Evolutionary conservation across 2,113 vertebrate genomes (phyloP).

Genomic region (Festucalex cinctus): DNA sequence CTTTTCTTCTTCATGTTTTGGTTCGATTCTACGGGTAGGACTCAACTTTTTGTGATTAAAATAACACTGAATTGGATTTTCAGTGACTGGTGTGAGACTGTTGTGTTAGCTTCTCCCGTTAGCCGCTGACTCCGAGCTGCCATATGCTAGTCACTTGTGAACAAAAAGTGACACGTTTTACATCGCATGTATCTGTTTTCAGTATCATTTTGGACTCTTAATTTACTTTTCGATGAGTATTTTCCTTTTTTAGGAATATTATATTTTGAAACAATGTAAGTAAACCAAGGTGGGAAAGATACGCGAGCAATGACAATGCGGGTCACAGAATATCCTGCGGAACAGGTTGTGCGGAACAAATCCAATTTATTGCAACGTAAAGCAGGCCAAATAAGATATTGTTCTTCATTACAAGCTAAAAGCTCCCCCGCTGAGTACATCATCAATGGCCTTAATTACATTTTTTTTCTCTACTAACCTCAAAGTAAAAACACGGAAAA

Average conservation of each 20-base stretch:
- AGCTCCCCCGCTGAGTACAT: conserved; percentile 58
- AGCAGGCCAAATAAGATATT: conserved; percentile 70
- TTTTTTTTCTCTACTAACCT: conserved; percentile 47
- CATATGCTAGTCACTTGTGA: background rate
- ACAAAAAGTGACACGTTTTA: background rate
- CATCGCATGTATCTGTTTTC: background rate
- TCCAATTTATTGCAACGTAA: conserved; percentile 66
- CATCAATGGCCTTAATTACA: conserved; percentile 75
- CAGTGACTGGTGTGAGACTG: too few relatives aligned
- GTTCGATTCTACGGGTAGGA: too few relatives aligned
- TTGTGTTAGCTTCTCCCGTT: too few relatives aligned
- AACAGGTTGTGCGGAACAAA: conserved; percentile 65
- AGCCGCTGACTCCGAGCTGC: too few relatives aligned
- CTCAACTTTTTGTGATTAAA: too few relatives aligned
- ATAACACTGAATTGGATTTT: too few relatives aligned
- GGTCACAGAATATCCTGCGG: conserved; percentile 70
- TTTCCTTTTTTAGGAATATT: background rate
- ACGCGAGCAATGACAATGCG: conserved; percentile 64
- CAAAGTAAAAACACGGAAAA: conserved; percentile 65
- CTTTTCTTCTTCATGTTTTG: too few relatives aligned
- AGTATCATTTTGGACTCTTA: background rate
- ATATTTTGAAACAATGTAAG: background rate
- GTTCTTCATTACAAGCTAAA: conserved; percentile 69
- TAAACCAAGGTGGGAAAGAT: background rate
- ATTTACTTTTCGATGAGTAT: background rate